These are phyloP conservation scores for Lacerta agilis DNA, from an alignment of 2,797 vertebrate genomes.

Conservation along the genomic window DNA sequence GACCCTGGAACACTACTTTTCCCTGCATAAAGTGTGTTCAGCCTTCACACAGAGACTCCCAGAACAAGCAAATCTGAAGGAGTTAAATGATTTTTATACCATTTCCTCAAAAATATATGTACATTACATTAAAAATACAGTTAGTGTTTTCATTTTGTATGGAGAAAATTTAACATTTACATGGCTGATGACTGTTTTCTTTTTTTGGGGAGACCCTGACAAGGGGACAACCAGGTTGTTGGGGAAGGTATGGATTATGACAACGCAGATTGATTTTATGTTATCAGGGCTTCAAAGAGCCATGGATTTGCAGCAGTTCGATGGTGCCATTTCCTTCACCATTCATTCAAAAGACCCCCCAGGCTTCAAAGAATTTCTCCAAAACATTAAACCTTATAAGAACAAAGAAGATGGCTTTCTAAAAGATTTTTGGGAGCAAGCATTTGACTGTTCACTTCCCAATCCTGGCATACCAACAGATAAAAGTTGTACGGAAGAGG, in stretches of 20 bases:
- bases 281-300: background rate
- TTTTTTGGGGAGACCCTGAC: background rate
- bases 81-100: rapidly evolving
- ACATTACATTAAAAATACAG: background rate
- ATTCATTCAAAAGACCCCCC: background rate
- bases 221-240: too few relatives aligned
- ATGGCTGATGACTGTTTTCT: background rate
- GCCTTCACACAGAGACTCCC: background rate
- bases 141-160: background rate
- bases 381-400: background rate
- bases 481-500: background rate
- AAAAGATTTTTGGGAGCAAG: background rate
- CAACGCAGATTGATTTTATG: background rate
- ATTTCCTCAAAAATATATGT: background rate
- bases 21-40: background rate
- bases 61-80: background rate
- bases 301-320: background rate
- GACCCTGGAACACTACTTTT: background rate
- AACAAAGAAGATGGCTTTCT: background rate
- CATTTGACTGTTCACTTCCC: background rate
- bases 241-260: conserved; percentile 6
- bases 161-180: background rate
- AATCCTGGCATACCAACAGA: too few relatives aligned
- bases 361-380: background rate
- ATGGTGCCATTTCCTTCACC: background rate